phyloP scores from a whole-genome alignment of 1,140 invertebrate genomes.

The Drosophila bocki region DNA sequence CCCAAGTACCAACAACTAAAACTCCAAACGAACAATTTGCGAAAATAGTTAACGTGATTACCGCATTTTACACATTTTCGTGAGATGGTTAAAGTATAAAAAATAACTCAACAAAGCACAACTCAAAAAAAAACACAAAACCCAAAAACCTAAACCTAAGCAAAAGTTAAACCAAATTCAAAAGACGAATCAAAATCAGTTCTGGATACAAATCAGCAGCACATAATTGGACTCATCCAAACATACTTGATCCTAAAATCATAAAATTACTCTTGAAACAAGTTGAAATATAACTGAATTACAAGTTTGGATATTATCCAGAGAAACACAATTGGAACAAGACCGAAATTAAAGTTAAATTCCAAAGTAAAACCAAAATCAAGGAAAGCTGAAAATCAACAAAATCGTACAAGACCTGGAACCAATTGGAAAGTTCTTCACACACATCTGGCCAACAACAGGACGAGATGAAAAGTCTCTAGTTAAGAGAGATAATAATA shows the following conservation, averaged over 20 bases:
- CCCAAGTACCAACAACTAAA: constrained; percentile 42
- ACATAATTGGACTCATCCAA: constrained; percentile 8
- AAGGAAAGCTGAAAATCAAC: constrained; percentile 31
- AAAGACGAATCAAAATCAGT: constrained; percentile 26
- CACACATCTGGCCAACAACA: constrained; percentile 35
- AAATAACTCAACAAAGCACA: constrained; percentile 44
- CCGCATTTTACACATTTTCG: constrained; percentile 51
- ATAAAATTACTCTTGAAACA: constrained; percentile 9
- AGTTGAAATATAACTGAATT: constrained; percentile 9
- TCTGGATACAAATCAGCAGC: constrained; percentile 28
- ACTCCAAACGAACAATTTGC: constrained; percentile 43
- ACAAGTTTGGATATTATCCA: constrained; percentile 19
- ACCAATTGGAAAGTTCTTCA: constrained; percentile 70
- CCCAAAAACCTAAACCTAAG: constrained; percentile 12
- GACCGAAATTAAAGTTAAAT: constrained; percentile 26
- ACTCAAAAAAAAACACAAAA: constrained; percentile 20
- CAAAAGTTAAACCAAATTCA: constrained; percentile 41
- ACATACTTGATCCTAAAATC: constrained; percentile 18
- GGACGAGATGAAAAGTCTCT: constrained; percentile 34
- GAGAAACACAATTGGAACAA: constrained; percentile 34
- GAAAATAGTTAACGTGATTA: constrained; percentile 44
- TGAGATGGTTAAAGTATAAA: constrained; percentile 66
- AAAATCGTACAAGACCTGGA: constrained; percentile 38
- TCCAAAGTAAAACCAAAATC: constrained; percentile 42
- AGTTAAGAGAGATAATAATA: constrained; percentile 74